Evolutionary conservation across 2,797 vertebrate genomes (phyloP).

Genomic region (Clarias laeviceps): DNA sequence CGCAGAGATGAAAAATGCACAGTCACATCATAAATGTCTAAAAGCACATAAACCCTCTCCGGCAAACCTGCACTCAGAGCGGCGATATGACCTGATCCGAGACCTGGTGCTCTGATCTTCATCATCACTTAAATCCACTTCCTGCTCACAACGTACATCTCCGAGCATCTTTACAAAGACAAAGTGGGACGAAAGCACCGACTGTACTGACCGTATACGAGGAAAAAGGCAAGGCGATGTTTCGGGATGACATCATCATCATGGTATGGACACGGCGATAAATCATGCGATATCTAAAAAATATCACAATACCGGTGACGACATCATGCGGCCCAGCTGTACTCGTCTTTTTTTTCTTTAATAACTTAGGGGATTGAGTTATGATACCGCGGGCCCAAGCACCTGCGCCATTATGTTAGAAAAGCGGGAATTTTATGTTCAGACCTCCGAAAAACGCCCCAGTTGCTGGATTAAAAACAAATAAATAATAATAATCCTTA

Average conservation of each 20-base stretch:
- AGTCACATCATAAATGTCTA: not conserved
- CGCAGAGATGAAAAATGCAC: conserved; percentile 1
- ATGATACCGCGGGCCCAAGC: too few relatives aligned
- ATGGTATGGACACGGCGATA: not conserved
- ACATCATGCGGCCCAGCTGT: too few relatives aligned
- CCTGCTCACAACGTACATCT: not conserved
- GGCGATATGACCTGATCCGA: not conserved
- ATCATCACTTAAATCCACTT: not conserved
- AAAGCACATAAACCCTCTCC: not conserved
- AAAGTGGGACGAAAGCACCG: not conserved
- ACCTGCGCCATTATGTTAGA: too few relatives aligned
- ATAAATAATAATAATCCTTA: too few relatives aligned
- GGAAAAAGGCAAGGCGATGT: not conserved
- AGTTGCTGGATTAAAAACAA: too few relatives aligned
- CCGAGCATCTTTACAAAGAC: too few relatives aligned
- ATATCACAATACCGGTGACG: too few relatives aligned
- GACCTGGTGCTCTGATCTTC: not conserved
- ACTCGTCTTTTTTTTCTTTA: too few relatives aligned
- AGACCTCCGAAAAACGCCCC: too few relatives aligned
- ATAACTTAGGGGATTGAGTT: too few relatives aligned
- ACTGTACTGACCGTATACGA: not conserved
- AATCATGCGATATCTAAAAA: not conserved
- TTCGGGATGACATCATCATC: not conserved
- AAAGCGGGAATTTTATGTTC: too few relatives aligned
- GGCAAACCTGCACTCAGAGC: not conserved